phyloP scores from a whole-genome alignment of 1,140 invertebrate genomes.

The Drosophila ambigua region DNA sequence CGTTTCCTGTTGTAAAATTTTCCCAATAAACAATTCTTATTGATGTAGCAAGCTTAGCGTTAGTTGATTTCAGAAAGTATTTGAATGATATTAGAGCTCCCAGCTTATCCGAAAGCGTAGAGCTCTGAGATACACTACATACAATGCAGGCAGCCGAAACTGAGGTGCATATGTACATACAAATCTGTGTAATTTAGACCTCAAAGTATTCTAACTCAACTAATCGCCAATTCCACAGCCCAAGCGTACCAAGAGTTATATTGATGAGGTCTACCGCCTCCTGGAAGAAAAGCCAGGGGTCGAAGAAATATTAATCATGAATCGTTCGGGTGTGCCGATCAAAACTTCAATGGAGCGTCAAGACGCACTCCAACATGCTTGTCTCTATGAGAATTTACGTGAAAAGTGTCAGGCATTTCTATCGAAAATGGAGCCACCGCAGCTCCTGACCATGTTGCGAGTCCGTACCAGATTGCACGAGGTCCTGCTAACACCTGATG shows the following conservation, averaged over 20 bases:
- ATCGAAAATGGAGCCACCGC: conserved; percentile 59
- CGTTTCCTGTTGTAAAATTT: no score
- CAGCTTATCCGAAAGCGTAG: no score
- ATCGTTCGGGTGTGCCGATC: conserved; percentile 71
- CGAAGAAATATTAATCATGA: conserved; percentile 74
- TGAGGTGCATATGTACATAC: conserved; percentile 18
- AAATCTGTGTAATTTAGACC: no score
- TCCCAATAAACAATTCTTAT: no score
- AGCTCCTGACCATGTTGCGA: conserved; percentile 59
- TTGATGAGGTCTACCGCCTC: conserved; percentile 62
- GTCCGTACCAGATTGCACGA: conserved; percentile 72
- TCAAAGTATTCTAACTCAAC: no score
- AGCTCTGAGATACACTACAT: no score
- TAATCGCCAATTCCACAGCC: conserved; percentile 11
- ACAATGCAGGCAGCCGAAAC: conserved; percentile 37
- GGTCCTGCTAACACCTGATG: conserved; percentile 72
- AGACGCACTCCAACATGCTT: conserved; percentile 64
- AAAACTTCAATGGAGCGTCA: conserved; percentile 64
- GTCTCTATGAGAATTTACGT: conserved; percentile 69
- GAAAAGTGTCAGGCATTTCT: conserved; percentile 69
- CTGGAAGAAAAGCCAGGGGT: conserved; percentile 63
- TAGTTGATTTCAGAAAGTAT: no score
- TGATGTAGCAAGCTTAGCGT: no score
- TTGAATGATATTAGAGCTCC: no score
- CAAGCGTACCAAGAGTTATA: conserved; percentile 72